A percentile compares a stretch with the other conserved stretches of the same genome.
Evolutionary conservation across 1,140 invertebrate species (phyloP).

Genomic region (Zaprionus gabonicus): DNA sequence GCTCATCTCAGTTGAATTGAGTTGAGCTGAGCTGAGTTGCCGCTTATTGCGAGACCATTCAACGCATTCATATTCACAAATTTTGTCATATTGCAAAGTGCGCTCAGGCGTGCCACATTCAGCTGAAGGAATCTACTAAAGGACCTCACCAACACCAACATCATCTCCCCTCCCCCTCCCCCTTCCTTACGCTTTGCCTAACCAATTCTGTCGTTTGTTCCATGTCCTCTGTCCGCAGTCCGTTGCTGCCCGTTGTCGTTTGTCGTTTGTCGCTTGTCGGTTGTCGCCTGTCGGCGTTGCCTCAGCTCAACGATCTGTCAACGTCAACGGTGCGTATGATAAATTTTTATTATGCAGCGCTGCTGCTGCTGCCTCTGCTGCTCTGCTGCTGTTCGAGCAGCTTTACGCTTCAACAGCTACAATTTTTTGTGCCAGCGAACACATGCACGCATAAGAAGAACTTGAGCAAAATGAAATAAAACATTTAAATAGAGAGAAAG

Average conservation of each 20-base stretch:
- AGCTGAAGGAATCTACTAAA: constrained; percentile 26
- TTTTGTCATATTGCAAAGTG: constrained; percentile 72
- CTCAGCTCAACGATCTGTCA: constrained; percentile 72
- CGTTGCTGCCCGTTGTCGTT: constrained; percentile 33
- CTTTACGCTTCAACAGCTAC: constrained; percentile 30
- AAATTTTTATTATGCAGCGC: constrained; percentile 73
- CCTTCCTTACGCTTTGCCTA: not conserved
- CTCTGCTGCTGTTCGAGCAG: constrained; percentile 18
- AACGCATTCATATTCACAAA: constrained; percentile 31
- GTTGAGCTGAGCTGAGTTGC: constrained; percentile 12
- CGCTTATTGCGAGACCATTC: constrained; percentile 11
- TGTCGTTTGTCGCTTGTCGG: constrained; percentile 22
- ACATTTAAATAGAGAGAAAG: constrained; percentile 11
- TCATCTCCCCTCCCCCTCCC: too few relatives aligned
- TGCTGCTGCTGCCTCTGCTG: constrained; percentile 8
- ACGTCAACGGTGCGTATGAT: constrained; percentile 81
- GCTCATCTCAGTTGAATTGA: constrained; percentile 10
- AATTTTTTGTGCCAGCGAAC: constrained; percentile 24
- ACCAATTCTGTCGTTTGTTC: constrained; percentile 8
- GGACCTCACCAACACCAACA: not conserved
- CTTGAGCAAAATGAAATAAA: constrained; percentile 23
- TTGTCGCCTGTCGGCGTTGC: constrained; percentile 44
- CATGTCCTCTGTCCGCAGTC: constrained; percentile 2
- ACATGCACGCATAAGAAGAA: constrained; percentile 9
- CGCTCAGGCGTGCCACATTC: constrained; percentile 66